Conservation (phyloP, 2,797 vertebrate genomes). For the Lepilemur ruficaudatus region DNA sequence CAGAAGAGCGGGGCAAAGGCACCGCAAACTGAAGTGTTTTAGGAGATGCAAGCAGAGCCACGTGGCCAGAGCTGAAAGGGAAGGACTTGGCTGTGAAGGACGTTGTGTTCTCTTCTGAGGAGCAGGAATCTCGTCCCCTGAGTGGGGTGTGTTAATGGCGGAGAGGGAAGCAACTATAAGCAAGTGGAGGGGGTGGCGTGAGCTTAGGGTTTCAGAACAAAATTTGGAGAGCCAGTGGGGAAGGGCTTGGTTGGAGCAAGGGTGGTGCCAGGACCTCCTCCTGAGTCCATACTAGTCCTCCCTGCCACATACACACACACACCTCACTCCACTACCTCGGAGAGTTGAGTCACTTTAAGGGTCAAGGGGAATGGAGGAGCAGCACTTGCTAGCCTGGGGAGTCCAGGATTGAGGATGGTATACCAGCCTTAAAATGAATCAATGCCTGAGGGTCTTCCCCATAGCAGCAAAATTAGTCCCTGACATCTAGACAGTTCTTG, state of each 20-base stretch:
- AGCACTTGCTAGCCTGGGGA: neutral
- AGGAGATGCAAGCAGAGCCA: neutral
- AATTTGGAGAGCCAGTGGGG: neutral
- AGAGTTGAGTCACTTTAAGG: neutral
- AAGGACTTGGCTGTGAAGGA: neutral
- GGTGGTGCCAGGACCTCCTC: neutral
- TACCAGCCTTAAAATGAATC: neutral
- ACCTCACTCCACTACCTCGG: neutral
- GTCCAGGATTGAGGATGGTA: neutral
- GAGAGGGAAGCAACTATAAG: too few species aligned
- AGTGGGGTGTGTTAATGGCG: neutral
- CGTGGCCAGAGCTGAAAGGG: neutral
- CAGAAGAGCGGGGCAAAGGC: neutral
- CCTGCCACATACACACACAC: too few species aligned
- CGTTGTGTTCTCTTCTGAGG: neutral
- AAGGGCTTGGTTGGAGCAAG: neutral
- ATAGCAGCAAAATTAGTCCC: neutral
- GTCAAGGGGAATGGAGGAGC: neutral
- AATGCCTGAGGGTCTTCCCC: neutral
- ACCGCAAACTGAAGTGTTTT: neutral
- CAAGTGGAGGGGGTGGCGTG: neutral
- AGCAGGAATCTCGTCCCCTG: neutral
- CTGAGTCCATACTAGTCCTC: neutral
- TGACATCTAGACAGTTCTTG: neutral
- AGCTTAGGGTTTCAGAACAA: neutral